These are phyloP conservation scores for Rotaria sp. DNA, from an alignment of 2,888 invertebrate species.

Conservation along the genomic window DNA sequence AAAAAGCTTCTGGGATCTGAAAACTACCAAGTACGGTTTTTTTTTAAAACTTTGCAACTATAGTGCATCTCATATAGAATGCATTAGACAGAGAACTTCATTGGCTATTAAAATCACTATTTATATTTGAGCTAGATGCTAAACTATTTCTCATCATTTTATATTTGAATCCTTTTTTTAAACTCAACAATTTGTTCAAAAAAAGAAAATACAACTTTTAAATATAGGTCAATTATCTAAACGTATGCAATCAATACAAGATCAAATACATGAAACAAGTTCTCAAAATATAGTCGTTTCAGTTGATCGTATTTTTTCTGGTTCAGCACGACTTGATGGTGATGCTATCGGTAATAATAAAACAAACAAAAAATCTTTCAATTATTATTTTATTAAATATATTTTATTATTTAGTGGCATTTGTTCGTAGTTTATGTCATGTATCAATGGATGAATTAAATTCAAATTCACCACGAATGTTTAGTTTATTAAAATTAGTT, in stretches of 20 bases:
- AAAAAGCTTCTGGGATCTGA: no score
- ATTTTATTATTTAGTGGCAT: conserved; percentile 66
- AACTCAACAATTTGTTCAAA: no score
- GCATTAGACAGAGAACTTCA: no score
- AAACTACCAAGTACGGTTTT: no score
- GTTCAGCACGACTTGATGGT: conserved; percentile 70
- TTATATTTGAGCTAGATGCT: no score
- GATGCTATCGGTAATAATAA: conserved; percentile 68
- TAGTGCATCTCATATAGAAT: no score
- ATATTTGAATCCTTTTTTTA: no score
- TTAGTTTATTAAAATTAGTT: conserved; percentile 93
- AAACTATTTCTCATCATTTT: no score
- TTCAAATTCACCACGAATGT: conserved; percentile 84
- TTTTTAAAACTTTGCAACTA: no score
- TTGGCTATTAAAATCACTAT: no score
- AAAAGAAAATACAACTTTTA: no score
- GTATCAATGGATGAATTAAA: conserved; percentile 86
- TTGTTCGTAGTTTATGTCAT: conserved; percentile 90
- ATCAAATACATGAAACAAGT: conserved; percentile 93
- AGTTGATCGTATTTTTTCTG: conserved; percentile 88
- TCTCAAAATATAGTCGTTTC: conserved; percentile 98
- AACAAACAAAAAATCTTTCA: no score
- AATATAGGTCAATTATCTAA: background rate
- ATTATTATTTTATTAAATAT: background rate
- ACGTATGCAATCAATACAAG: conserved; percentile 63